Percentiles rank a stretch among this genome's conserved stretches.
Conservation (phyloP, 2,888 invertebrate genomes). For the Notocelia uddmanniana region DNA sequence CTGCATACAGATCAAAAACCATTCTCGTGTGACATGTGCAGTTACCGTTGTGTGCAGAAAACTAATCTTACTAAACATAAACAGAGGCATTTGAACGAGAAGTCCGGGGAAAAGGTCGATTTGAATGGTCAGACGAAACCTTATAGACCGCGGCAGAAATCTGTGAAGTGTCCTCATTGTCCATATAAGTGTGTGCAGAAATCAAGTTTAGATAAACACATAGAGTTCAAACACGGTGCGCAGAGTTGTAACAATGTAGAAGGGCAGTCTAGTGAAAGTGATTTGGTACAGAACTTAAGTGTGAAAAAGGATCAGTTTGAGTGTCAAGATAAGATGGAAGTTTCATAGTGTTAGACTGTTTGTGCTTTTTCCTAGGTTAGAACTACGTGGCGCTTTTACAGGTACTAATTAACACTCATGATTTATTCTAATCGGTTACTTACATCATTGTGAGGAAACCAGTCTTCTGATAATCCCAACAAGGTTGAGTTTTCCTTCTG, state of each 20-base stretch:
- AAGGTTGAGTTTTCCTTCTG: no score
- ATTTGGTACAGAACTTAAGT: slow-evolving; percentile 67
- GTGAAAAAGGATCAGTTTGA: slow-evolving; percentile 61
- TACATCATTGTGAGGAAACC: no score
- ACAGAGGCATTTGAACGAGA: slow-evolving; percentile 77
- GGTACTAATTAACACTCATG: background rate
- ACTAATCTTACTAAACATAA: slow-evolving; percentile 82
- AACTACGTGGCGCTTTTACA: slow-evolving; percentile 13
- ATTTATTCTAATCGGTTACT: background rate
- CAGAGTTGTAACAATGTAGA: slow-evolving; percentile 49
- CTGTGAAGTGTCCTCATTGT: slow-evolving; percentile 76
- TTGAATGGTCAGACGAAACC: slow-evolving; percentile 70
- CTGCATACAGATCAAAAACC: slow-evolving; percentile 82
- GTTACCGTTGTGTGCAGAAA: slow-evolving; percentile 80
- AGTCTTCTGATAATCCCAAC: no score
- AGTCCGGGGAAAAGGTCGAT: slow-evolving; percentile 66
- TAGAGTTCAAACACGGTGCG: slow-evolving; percentile 73
- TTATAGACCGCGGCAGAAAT: slow-evolving; percentile 76
- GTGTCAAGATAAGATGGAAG: slow-evolving; percentile 22
- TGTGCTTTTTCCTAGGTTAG: background rate
- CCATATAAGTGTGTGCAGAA: slow-evolving; percentile 78
- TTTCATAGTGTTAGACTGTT: slow-evolving; percentile 23
- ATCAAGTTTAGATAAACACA: slow-evolving; percentile 79
- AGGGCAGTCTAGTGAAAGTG: slow-evolving; percentile 53
- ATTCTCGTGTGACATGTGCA: slow-evolving; percentile 80